Evolutionary conservation across 2,888 invertebrate species (phyloP).

Genomic region (Drosophila dives): DNA sequence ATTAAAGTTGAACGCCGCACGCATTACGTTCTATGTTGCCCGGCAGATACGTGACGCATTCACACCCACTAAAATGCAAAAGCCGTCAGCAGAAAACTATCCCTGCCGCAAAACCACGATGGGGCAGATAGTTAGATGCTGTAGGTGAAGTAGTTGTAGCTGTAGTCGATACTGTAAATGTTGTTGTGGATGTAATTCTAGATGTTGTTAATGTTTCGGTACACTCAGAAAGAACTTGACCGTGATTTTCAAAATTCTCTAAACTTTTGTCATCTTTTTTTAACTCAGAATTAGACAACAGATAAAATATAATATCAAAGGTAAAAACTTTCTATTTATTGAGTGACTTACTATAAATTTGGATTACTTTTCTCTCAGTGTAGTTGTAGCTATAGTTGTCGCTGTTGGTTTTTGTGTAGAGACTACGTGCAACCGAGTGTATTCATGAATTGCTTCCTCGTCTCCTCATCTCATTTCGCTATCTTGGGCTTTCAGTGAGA

Average conservation of each 20-base stretch:
- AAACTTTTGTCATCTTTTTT: neutral
- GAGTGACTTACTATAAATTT: neutral
- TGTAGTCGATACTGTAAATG: neutral
- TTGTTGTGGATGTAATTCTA: conserved; percentile 7
- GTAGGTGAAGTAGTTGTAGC: conserved; percentile 1
- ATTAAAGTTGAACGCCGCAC: conserved; percentile 51
- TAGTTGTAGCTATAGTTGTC: conserved; percentile 2
- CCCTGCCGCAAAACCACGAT: conserved; percentile 37
- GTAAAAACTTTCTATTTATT: too few species aligned
- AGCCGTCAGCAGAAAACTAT: conserved; percentile 61
- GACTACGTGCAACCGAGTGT: conserved; percentile 31
- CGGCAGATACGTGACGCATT: conserved; percentile 58
- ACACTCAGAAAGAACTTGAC: neutral
- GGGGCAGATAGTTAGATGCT: conserved; percentile 19
- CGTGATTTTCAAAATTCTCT: neutral
- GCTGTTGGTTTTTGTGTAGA: conserved; percentile 5
- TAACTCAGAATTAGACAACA: neutral
- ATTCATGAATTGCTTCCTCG: conserved; percentile 13
- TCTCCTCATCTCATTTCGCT: conserved; percentile 10
- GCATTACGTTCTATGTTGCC: conserved; percentile 58
- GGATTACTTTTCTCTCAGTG: neutral
- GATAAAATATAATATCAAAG: neutral
- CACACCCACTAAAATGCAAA: conserved; percentile 44
- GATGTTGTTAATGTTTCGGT: conserved; percentile 1
- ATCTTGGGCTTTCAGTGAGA: conserved; percentile 6